Base-by-base conservation (phyloP, 1,140 invertebrate genomes). In the Drosophila arizonae region DNA sequence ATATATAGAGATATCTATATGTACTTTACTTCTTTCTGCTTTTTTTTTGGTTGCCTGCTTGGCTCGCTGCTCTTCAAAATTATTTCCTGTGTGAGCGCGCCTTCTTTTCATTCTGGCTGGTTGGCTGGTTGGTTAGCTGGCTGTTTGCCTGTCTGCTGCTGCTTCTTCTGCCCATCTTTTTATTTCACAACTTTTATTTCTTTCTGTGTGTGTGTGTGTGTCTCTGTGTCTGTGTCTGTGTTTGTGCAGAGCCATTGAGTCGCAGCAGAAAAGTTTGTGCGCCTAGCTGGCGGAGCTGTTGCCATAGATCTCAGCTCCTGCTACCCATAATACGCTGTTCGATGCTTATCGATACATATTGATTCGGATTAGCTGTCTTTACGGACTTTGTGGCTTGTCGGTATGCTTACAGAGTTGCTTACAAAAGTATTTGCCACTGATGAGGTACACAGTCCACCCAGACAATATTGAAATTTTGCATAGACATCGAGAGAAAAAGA, bases 1-100 rank as follows among this genome's bases (percentile, higher is more conserved):
- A 36, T 36, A 10, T 36, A 39, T 11, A 39, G 10, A 39, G 11
- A 13, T 39, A 39, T 39, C 36, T 39, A 39, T 39, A 39, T 39
- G 36, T 11, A 39, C 36, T 39, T 39, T 39, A 39, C 10, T 39
- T 39, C 36, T 8, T 54, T 39, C 21, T 30, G 28, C 3, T 6
- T 33, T 33, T 9, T 43, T 43, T 39, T 36, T 11, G 21, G 51
- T 57, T 60, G 33, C 6, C 57, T 36, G 56, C 39, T 56, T 70
- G 46, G 39, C 48, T 71, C 36, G 46, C 68, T 72, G 43, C 45
- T 60, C 43, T 57, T 61, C 48, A 60, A 58, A 64, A 71, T 56
- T 64, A 72, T 69, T 85, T 77, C 52, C 71, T 84, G 73, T 81
- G 73, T 50, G 58, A 39, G 51, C 36, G 48, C 58, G 43, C 43